Conservation (phyloP, 2,797 vertebrate genomes). For the Notoglanidium macrostoma region DNA sequence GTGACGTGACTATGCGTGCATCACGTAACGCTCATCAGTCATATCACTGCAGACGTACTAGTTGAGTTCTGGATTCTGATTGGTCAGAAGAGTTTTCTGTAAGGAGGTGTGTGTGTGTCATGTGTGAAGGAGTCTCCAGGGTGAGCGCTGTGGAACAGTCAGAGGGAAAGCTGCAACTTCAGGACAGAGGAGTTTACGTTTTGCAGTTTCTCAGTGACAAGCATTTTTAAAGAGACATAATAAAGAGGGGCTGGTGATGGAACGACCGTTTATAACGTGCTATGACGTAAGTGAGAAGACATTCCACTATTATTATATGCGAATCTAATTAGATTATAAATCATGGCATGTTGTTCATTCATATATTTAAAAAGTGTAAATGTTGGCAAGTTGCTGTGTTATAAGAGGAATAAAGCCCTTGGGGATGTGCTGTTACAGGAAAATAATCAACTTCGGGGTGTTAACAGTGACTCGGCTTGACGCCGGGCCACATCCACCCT, state of each 20-base stretch:
- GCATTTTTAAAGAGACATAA: not conserved
- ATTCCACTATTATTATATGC: not conserved
- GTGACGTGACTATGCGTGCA: too few species aligned
- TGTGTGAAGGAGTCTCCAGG: not conserved
- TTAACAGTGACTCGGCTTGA: not conserved
- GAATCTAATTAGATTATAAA: not conserved
- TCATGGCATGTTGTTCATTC: not conserved
- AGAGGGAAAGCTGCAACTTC: not conserved
- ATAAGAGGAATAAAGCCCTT: not conserved
- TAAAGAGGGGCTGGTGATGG: not conserved
- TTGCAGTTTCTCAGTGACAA: not conserved
- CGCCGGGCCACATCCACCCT: not conserved
- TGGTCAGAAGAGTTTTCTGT: not conserved
- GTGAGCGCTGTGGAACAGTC: not conserved
- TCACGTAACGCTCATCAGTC: not conserved
- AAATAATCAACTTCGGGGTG: not conserved
- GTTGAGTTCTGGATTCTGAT: not conserved
- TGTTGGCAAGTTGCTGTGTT: not conserved
- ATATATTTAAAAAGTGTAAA: not conserved
- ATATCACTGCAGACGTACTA: not conserved
- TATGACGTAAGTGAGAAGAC: not conserved
- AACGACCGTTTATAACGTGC: too few species aligned
- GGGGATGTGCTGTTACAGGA: not conserved
- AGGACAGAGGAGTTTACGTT: not conserved
- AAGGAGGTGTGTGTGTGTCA: too few species aligned